Base-by-base conservation (phyloP, 1,140 invertebrate species). In the Augochlora pura region DNA sequence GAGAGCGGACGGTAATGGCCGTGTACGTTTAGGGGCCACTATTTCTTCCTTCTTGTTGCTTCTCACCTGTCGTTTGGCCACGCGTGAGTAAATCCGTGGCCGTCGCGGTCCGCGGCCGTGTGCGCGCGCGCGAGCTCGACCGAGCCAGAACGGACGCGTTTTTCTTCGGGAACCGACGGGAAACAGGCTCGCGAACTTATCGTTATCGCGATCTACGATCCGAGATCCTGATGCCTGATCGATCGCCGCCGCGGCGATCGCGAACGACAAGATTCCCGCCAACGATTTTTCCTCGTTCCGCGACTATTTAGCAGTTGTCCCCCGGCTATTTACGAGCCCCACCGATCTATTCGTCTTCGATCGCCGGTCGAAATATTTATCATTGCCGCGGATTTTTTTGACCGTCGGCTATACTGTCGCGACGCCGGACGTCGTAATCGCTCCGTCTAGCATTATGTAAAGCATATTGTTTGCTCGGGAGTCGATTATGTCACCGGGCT, bases 11-110 rank as follows among this genome's bases (percentile, higher is more conserved):
- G 32, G 77, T 73, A 73, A 79, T 59, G 52, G 49, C 49, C 21
- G 62, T 66, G 49, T 67, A 62, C 72, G 54, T 75, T 66, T 65
- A 65, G 69, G 70, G 60, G 62, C 52, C 71, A 79, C 77, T 73
- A 73, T 79, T 74, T 79, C 77, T 77, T 81, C 75, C 27, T 77
- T 81, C 80, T 78, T 81, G 18, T 81, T 81, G 80, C 75, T 78
- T 32, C 52, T 81, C 80, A 81, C 75, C 80, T 81, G 80, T 81
- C 75, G 75, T 38, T n/a, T 70, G 46, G 80, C 62, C 75, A 82
- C 69, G 80, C 80, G 80, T 67, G 80, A 73, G 16, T 66, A 65
- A 82, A 39, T 78, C 49, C 67, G 46, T 62, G 75, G 46, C 54
- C 42, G 10, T 1, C 42, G 10, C 0, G 14, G 14, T 14, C 14